Evolutionary conservation across 1,140 invertebrate species (phyloP).

Genomic region (Stegodyphus dumicola): DNA sequence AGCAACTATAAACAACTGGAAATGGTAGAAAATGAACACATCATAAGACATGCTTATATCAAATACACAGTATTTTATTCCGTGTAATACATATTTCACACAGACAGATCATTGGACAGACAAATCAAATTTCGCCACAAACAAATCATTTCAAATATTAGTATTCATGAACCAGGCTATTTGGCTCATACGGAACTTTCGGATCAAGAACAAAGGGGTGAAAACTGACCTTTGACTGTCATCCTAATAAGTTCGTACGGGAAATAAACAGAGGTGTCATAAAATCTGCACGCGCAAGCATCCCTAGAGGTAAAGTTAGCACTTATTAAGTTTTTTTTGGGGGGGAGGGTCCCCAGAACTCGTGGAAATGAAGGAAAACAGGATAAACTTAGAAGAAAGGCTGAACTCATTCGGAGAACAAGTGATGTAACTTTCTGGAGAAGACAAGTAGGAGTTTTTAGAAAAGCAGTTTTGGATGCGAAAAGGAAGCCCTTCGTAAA

Average conservation of each 20-base stretch:
- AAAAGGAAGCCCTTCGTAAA: background rate
- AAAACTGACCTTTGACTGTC: background rate
- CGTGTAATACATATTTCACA: no score
- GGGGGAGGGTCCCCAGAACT: background rate
- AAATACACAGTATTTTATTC: no score
- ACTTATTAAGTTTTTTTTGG: no score
- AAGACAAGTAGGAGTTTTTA: background rate
- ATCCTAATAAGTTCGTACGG: background rate
- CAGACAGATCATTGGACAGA: no score
- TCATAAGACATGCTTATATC: no score
- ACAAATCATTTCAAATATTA: background rate
- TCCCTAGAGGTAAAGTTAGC: background rate
- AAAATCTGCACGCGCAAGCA: background rate
- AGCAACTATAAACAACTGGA: no score
- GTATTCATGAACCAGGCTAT: background rate
- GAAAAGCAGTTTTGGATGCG: background rate
- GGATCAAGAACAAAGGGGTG: background rate
- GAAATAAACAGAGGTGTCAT: background rate
- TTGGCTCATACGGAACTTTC: background rate
- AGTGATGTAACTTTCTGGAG: background rate
- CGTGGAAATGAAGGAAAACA: background rate
- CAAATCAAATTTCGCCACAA: no score
- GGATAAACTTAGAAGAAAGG: background rate
- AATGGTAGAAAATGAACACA: no score
- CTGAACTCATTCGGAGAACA: background rate